Conservation (phyloP, 2,113 vertebrate species). For the Varanus salvator region DNA sequence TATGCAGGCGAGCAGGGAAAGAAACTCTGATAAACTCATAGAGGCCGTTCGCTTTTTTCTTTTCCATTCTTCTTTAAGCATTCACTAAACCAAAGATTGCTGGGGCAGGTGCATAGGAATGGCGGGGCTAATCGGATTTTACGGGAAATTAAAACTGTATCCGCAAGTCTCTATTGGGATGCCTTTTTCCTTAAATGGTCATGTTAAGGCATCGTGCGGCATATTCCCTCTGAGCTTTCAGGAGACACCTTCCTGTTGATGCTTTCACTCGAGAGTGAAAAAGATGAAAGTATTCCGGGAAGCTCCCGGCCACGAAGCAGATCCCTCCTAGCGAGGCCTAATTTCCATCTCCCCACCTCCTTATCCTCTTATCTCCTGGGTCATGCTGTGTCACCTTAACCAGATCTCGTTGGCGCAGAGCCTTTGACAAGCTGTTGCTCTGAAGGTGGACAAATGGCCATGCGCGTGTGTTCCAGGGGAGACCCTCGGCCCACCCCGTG, state of each 20-base stretch:
- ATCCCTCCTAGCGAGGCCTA: constrained; percentile 68
- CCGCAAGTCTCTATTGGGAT: neutral
- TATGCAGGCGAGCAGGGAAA: neutral
- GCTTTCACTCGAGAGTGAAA: neutral
- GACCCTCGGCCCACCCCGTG: neutral
- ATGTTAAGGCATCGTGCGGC: accelerated
- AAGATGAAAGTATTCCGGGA: constrained; percentile 31
- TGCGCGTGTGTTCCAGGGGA: neutral
- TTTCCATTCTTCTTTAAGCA: neutral
- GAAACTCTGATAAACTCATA: neutral
- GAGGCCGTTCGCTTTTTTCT: neutral
- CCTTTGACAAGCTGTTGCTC: constrained; percentile 31
- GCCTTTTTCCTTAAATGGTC: neutral
- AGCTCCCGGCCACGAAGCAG: constrained; percentile 36
- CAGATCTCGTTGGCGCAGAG: constrained; percentile 49
- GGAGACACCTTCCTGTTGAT: neutral
- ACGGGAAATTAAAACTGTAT: neutral
- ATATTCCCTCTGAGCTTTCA: accelerated
- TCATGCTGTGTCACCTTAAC: constrained; percentile 65
- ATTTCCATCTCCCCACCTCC: constrained; percentile 77
- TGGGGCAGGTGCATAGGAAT: neutral
- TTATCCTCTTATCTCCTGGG: constrained; percentile 89
- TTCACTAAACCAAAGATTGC: too few relatives aligned
- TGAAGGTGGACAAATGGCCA: neutral
- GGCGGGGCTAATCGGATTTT: neutral